Conservation (phyloP, 2,797 vertebrate species). For the Masticophis lateralis region DNA sequence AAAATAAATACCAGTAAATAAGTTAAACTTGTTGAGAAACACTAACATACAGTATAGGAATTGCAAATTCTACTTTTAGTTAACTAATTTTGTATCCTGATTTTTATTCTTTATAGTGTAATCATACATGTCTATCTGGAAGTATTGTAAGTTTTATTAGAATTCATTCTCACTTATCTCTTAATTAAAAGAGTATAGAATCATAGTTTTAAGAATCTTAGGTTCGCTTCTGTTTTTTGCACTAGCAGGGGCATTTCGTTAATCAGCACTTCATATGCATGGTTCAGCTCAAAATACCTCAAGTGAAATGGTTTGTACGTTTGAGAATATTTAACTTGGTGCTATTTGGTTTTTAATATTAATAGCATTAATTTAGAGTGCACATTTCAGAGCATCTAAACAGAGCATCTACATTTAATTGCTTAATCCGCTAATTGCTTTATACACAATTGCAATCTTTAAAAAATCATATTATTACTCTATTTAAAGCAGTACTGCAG, state of each 20-base stretch:
- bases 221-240: neutral
- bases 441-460: neutral
- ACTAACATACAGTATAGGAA: neutral
- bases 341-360: neutral
- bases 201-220: neutral
- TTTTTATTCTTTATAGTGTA: neutral
- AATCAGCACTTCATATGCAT: too few relatives aligned
- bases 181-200: neutral
- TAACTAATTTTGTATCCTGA: neutral
- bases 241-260: neutral
- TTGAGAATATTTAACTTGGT: neutral
- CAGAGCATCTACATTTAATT: neutral
- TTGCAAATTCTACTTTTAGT: neutral
- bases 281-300: constrained; percentile 5
- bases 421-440: neutral
- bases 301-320: neutral
- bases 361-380: neutral
- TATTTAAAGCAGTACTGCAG: neutral
- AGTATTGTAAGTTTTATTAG: neutral
- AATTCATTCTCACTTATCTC: neutral
- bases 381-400: neutral
- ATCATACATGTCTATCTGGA: neutral
- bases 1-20: neutral
- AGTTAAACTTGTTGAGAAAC: neutral
- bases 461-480: neutral